Evolutionary conservation across 2,113 vertebrate species (phyloP), one percentile per base, ranked within the genome.

Genomic region (Canis aureus): DNA sequence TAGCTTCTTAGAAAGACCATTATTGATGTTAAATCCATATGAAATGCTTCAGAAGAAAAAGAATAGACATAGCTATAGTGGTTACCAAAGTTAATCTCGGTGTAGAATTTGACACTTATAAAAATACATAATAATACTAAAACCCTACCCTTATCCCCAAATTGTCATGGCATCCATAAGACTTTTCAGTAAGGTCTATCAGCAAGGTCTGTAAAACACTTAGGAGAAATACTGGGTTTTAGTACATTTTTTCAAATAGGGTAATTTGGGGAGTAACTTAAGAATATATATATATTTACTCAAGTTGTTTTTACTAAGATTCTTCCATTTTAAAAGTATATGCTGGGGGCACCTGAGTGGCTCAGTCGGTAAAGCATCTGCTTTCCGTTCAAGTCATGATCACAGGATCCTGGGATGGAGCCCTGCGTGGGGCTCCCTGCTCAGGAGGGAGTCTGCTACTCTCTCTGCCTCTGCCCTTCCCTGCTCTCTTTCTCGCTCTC

Each of bases 171-270:
- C 23, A 90, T 38, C 17, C 59, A 35, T 96, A 43, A 79, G 32
- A n/a, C 49, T 76, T 95, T 82, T 96, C 89, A 87, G 15, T 83
- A 78, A 96, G 8, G 66, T 95, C 57, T 84, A 96, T 94, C 97
- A 92, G 19, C 38, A 19, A 86, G 16, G 67, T 95, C 35, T 95
- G 35, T 86, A 90, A 93, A 97, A 93, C 13, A 7, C 57, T 93
- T 32, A 78, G 74, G 27, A 95, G 67, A 90, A 92, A 96, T 43
- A 62, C 53, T 60, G 29, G 32, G 89, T 93, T 96, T 97, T 51
- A 69, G 79, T 89, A 78, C 53, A 94, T 96, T 95, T 78, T 97
- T 83, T 97, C 60, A 96, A 97, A 95, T 60, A 74, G 57, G 19
- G 20, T 97, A 83, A 97, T 89, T 89, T 91, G 25, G 43, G 17